Base-by-base conservation (phyloP, 2,797 vertebrate genomes). In the Enteromius viviparus region DNA sequence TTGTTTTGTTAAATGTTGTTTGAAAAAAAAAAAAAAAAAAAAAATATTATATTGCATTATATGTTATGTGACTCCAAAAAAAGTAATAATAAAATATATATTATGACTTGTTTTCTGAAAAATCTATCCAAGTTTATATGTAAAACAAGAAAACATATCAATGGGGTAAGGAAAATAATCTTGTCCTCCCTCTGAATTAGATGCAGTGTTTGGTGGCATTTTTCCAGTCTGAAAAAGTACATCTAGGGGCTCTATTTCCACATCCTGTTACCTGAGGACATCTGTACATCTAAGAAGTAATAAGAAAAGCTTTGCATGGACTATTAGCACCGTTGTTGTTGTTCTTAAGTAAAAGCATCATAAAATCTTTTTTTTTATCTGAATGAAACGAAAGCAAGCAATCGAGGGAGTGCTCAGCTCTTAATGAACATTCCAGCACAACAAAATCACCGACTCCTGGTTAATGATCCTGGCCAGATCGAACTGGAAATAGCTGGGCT, bases 401-500 rank as follows among this genome's bases (percentile, higher is more conserved):
- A 77, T 47, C 70, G 17, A 62, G n/a, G 60, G 71, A 42, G 55
- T 45, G 81, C 42, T 49, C 40, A 51, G 55, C 37, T 85, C 68
- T 78, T 68, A 83, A 68, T 62, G n/a, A 81, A 51, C 53, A 83
- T 70, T 77, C 74, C 64, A 58, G 12, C 45, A 53, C 32, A 19
- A 45, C 34, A 14, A 26, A 70, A 82, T 51, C 82, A 75, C 68
- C 7, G 21, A 65, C 37, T 26, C 66, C 64, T 86, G 68, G 82
- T 65, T 80, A 60, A 82, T 69, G 78, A 78, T 72, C 77, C 83
- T 79, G 82, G 42, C 78, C 87, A 87, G 85, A 86, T 51, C 10
- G 51, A 82, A 82, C 84, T 85, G 78, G 79, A 84, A 78, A 70
- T 42, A 75, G 79, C 85, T 80, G 69, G 70, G 85, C 80, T 83